Conservation (phyloP, 2,113 vertebrate species). For the Menura novaehollandiae region DNA sequence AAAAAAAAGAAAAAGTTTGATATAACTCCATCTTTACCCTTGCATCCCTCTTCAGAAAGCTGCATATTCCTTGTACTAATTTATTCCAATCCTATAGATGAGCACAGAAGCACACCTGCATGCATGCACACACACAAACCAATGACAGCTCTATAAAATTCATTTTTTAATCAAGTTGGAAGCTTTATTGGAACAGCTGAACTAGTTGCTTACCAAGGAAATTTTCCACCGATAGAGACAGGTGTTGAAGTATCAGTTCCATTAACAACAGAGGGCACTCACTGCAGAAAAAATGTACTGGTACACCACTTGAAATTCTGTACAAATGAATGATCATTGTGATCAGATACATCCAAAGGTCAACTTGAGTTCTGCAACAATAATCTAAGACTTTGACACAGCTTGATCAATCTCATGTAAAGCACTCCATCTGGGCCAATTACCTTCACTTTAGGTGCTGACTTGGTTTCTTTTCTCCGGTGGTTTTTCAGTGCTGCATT, state of each 20-base stretch:
- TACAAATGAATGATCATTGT: background rate
- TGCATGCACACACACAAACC: background rate
- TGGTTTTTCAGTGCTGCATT: background rate
- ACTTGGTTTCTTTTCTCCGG: background rate
- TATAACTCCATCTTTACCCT: background rate
- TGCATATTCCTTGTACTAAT: background rate
- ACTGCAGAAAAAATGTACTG: background rate
- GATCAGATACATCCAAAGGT: conserved; percentile 6
- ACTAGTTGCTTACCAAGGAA: background rate
- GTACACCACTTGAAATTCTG: background rate
- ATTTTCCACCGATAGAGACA: background rate
- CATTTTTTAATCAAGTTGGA: background rate
- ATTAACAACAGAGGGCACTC: background rate
- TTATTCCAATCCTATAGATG: background rate
- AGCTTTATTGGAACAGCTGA: background rate
- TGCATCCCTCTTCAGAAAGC: background rate
- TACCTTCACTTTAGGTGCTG: background rate
- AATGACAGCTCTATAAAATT: background rate
- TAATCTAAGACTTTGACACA: conserved; percentile 12
- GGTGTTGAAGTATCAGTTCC: background rate
- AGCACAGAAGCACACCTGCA: background rate
- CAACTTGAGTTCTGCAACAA: background rate
- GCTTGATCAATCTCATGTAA: conserved; percentile 4
- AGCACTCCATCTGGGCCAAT: background rate
- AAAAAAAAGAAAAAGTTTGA: background rate